phyloP scores from a whole-genome alignment of 1,140 invertebrate species.

The Cyphomyrmex costatus region DNA sequence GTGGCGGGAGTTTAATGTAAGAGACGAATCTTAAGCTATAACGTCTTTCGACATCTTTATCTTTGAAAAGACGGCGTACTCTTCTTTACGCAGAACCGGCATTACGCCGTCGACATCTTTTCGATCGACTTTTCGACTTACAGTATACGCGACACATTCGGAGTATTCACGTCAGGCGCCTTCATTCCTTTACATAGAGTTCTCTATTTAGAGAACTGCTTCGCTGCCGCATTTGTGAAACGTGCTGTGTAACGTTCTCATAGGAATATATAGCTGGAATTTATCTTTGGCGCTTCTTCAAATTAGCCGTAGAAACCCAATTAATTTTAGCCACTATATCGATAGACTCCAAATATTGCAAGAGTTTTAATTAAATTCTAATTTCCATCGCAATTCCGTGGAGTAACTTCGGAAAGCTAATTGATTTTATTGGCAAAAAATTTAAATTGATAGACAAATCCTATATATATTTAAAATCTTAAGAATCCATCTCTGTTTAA shows the following conservation, averaged over 20 bases:
- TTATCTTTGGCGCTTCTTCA: conserved; percentile 47
- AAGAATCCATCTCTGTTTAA: not conserved
- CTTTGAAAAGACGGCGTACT: conserved; percentile 17
- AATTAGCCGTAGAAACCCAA: conserved; percentile 35
- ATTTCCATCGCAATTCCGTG: not conserved
- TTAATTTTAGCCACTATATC: conserved; percentile 23
- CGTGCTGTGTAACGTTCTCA: conserved; percentile 36
- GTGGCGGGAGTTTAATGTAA: not conserved
- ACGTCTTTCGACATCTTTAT: conserved; percentile 46
- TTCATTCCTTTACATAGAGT: conserved; percentile 61
- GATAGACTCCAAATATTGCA: not conserved
- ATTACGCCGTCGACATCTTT: conserved; percentile 46
- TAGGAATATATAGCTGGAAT: conserved; percentile 21
- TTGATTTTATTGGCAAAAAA: conserved; percentile 6
- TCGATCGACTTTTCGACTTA: conserved; percentile 51
- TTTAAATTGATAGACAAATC: not conserved
- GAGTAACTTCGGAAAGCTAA: not conserved
- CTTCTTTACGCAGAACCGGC: conserved; percentile 24
- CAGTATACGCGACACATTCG: conserved; percentile 39
- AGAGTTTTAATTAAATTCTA: conserved; percentile 20
- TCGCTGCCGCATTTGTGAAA: conserved; percentile 32
- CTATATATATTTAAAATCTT: not conserved
- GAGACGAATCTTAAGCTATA: not conserved
- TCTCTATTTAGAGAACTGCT: conserved; percentile 55
- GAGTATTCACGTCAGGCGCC: conserved; percentile 51